phyloP scores from a whole-genome alignment of 2,888 invertebrate genomes.

The Altica lythri region DNA sequence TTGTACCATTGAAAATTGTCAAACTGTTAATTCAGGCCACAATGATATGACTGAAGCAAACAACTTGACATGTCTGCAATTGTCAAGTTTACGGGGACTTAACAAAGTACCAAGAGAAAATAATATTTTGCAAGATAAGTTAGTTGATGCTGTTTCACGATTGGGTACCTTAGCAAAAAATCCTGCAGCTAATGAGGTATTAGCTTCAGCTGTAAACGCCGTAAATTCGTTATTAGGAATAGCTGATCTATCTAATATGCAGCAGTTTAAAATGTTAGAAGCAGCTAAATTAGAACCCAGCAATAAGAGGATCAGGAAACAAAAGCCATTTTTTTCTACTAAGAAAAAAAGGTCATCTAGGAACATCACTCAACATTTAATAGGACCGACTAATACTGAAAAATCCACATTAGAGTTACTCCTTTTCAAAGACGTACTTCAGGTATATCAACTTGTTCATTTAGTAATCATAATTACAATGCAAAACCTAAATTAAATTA shows the following conservation, averaged over 20 bases:
- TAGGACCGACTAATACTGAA: not conserved
- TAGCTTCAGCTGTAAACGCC: constrained; percentile 1
- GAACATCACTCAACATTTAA: constrained; percentile 1
- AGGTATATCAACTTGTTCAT: no score
- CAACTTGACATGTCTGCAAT: no score
- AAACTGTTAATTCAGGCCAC: not conserved
- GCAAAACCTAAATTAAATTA: no score
- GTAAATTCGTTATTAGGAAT: constrained; percentile 5
- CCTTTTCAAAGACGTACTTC: not conserved
- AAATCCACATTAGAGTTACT: constrained; percentile 3
- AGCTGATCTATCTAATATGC: constrained; percentile 1
- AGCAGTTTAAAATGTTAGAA: not conserved
- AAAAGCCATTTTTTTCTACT: constrained; percentile 2
- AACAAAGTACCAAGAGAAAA: not conserved
- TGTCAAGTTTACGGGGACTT: not conserved
- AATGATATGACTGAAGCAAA: constrained; percentile 4
- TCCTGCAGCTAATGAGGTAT: constrained; percentile 1
- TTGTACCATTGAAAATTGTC: not conserved
- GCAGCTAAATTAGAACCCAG: constrained; percentile 3
- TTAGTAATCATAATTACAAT: no score
- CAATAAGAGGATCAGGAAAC: constrained; percentile 4
- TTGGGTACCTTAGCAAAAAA: constrained; percentile 2
- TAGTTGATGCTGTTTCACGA: not conserved
- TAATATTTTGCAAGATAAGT: not conserved
- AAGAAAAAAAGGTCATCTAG: not conserved